Percentiles rank a stretch among this genome's conserved stretches.
Evolutionary conservation across 2,797 vertebrate genomes (phyloP).

Genomic region (Hoplostethus mediterraneus): DNA sequence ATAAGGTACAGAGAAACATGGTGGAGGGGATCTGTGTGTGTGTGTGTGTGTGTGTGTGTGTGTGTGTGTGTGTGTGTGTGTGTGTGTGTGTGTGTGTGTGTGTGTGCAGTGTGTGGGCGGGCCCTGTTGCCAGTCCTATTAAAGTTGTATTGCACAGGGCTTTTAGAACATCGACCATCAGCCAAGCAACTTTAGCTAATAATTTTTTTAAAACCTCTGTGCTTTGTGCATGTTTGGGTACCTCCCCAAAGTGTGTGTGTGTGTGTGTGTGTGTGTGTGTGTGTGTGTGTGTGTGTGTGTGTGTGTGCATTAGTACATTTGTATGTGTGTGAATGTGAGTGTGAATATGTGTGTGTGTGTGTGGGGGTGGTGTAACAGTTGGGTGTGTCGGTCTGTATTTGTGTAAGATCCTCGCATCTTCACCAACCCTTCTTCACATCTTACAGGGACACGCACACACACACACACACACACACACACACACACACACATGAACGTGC

Average conservation of each 20-base stretch:
- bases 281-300: conserved; percentile 29
- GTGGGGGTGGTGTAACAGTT: conserved; percentile 45
- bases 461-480: conserved; percentile 16
- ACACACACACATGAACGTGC: not conserved
- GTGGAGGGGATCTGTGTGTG: not conserved
- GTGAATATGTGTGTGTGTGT: conserved; percentile 31
- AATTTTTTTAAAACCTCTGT: conserved; percentile 78
- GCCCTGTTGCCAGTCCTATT: conserved; percentile 74
- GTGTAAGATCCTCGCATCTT: conserved; percentile 16
- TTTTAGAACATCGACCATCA: conserved; percentile 78
- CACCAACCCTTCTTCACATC: not conserved
- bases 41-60: too few species aligned
- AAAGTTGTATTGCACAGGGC: conserved; percentile 79
- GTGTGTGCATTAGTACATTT: conserved; percentile 7
- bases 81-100: too few species aligned
- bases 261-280: conserved; percentile 29
- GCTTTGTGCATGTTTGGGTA: conserved; percentile 68
- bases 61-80: too few species aligned
- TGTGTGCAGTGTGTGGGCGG: too few species aligned
- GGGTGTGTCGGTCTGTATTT: conserved; percentile 47
- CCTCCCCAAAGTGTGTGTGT: conserved; percentile 28
- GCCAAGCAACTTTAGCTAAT: conserved; percentile 77
- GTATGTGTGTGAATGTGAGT: conserved; percentile 34
- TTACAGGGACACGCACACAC: conserved; percentile 8
- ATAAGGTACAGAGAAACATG: conserved; percentile 59